Evolutionary conservation across 2,113 vertebrate genomes (phyloP).

Genomic region (Genyomyrus donnyi): DNA sequence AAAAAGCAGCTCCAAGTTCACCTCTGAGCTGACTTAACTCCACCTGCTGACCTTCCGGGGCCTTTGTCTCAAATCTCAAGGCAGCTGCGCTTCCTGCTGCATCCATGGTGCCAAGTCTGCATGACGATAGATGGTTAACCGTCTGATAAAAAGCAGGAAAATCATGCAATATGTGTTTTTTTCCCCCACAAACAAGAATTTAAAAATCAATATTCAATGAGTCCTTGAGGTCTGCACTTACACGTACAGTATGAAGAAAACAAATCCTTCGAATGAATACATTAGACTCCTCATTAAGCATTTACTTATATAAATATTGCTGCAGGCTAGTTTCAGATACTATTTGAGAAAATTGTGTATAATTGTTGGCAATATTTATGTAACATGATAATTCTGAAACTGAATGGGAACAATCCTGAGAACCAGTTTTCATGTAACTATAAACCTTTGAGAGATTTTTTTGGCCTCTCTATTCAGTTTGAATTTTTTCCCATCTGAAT

Average conservation of each 20-base stretch:
- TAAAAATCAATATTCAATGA: conserved; percentile 3
- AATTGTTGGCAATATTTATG: background rate
- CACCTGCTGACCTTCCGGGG: background rate
- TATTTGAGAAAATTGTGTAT: background rate
- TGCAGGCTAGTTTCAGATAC: background rate
- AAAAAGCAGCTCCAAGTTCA: background rate
- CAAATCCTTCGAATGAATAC: background rate
- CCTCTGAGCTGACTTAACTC: background rate
- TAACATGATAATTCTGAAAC: background rate
- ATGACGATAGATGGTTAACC: background rate
- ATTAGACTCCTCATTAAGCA: background rate
- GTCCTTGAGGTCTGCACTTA: background rate
- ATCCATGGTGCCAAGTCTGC: background rate
- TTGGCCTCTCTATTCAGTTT: no score
- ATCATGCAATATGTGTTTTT: background rate
- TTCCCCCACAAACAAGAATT: background rate
- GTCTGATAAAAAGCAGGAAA: background rate
- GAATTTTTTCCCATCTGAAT: background rate
- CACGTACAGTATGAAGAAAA: background rate
- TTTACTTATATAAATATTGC: background rate
- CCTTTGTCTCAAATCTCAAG: background rate
- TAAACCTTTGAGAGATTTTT: background rate
- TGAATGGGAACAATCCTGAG: background rate
- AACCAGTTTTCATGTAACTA: background rate
- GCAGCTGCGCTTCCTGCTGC: background rate